Percentiles rank a stretch among this genome's conserved stretches.
Evolutionary conservation across 2,113 vertebrate genomes (phyloP).

Genomic region (Coturnix japonica): DNA sequence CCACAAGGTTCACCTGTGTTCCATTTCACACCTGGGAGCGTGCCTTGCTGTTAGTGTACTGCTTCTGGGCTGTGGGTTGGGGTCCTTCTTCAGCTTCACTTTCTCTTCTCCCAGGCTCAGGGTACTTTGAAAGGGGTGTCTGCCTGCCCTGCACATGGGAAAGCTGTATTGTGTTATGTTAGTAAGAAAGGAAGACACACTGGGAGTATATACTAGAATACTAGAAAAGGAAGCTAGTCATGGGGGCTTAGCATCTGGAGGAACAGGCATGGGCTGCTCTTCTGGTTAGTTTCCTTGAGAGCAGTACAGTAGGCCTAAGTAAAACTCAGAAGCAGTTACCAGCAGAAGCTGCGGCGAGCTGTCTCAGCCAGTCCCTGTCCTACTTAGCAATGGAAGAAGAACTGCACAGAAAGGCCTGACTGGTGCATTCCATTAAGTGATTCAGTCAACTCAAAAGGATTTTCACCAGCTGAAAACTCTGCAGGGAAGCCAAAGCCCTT

Average conservation of each 20-base stretch:
- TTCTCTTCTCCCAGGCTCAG: not conserved
- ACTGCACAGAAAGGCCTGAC: not conserved
- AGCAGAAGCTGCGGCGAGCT: constrained; percentile 17
- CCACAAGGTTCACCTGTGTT: fast-evolving
- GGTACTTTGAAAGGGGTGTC: not conserved
- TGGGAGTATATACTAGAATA: too few relatives aligned
- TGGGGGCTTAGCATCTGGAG: not conserved
- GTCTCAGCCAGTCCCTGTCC: not conserved
- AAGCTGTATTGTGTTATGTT: not conserved
- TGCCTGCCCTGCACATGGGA: not conserved
- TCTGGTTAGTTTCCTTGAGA: not conserved
- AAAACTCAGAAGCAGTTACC: not conserved
- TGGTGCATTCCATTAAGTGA: not conserved
- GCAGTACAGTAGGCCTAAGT: not conserved
- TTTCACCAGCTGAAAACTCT: not conserved
- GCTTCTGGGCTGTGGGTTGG: not conserved
- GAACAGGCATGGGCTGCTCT: not conserved
- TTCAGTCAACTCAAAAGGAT: not conserved
- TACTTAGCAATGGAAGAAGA: not conserved
- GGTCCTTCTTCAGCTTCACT: not conserved
- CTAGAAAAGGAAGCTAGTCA: not conserved
- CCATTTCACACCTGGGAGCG: not conserved
- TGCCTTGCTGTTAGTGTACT: not conserved
- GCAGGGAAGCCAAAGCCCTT: not conserved
- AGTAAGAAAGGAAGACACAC: not conserved